Evolutionary conservation across 2,113 vertebrate genomes (phyloP).

Genomic region (Nymphicus hollandicus): DNA sequence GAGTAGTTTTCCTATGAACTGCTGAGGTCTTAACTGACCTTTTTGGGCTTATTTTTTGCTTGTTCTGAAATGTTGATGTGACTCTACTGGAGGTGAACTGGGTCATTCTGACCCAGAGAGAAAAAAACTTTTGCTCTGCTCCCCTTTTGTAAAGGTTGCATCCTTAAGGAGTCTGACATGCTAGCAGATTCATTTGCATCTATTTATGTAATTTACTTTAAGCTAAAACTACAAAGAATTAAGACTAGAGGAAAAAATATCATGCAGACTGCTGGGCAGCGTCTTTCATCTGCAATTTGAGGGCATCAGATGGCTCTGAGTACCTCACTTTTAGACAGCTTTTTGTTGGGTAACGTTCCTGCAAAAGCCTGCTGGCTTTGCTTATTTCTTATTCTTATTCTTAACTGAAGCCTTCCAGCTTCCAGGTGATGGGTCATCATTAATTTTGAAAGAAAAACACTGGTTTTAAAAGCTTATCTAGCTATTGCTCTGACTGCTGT

Average conservation of each 20-base stretch:
- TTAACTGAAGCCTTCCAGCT: not conserved
- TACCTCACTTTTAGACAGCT: not conserved
- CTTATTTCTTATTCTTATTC: not conserved
- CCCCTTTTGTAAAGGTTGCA: not conserved
- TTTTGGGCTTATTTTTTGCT: not conserved
- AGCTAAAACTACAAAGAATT: constrained; percentile 28
- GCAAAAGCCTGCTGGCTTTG: not conserved
- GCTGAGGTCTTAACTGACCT: not conserved
- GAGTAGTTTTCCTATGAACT: not conserved
- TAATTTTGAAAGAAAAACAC: not conserved
- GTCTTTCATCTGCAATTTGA: constrained; percentile 12
- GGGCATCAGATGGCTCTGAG: not conserved
- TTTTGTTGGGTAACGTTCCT: not conserved
- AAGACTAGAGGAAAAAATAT: not conserved
- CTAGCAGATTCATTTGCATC: not conserved
- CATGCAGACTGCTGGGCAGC: not conserved
- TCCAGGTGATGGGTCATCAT: not conserved
- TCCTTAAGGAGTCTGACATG: not conserved
- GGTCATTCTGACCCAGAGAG: not conserved
- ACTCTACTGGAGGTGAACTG: not conserved
- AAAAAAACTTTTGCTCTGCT: not conserved
- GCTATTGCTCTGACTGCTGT: not conserved
- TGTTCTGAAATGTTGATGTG: not conserved
- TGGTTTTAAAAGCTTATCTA: not conserved
- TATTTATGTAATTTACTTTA: constrained; percentile 27